Conservation (phyloP, 2,888 invertebrate genomes). For the Epiperipatus broadwayi region DNA sequence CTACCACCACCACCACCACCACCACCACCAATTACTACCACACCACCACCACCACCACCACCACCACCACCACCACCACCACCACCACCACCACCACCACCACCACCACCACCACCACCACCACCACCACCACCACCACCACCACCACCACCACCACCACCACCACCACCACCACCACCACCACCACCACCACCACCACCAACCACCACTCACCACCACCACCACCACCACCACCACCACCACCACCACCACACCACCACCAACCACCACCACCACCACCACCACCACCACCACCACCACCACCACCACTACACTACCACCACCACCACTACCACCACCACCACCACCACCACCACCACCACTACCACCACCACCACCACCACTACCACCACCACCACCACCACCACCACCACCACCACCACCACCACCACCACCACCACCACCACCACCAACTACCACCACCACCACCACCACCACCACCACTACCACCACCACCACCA, state of each 20-base stretch:
- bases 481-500: neutral
- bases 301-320: too few species aligned
- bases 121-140: neutral
- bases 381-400: neutral
- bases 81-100: neutral
- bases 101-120: neutral
- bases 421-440: neutral
- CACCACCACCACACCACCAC: too few species aligned
- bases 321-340: neutral
- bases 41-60: too few species aligned
- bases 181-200: too few species aligned
- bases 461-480: neutral
- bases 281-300: conserved; percentile 4
- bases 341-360: neutral
- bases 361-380: neutral
- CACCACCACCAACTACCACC: neutral
- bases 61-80: neutral
- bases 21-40: too few species aligned
- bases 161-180: neutral
- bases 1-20: too few species aligned
- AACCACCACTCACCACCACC: too few species aligned
- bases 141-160: neutral
- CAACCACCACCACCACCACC: too few species aligned
- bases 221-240: too few species aligned
- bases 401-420: neutral